Base-by-base conservation (phyloP, 2,113 vertebrate species). In the Verasper variegatus region DNA sequence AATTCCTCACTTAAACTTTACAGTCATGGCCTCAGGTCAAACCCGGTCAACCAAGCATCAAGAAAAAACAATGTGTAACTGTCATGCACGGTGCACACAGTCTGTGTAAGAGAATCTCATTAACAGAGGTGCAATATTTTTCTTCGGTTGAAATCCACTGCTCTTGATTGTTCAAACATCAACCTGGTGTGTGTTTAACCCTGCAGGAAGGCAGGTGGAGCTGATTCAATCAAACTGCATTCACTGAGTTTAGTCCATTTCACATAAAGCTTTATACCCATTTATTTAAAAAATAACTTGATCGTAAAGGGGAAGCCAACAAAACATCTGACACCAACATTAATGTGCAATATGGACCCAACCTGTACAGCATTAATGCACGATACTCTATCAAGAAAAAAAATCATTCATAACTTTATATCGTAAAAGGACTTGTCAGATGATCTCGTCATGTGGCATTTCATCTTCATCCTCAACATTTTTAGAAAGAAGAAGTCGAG, bases 401-500 rank as follows among this genome's bases (percentile, higher is more conserved):
- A 51, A 51, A 0, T 11, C 56, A 26, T 40, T 24, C 23, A 13
- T 5, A 47, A 40, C 40, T 18, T 54, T 18, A 6, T 24, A 31
- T 18, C 18, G 12, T 27, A 54, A 27, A 9, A 4, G 17, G 14
- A 51, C 52, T 31, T 59, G 31, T 58, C 11, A 57, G 11, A 6
- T 21, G 61, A 47, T 52, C 9, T 54, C 20, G 51, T 74, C 49
- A 82, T 71, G 56, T 27, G 14, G 18, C 23, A 49, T 51, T 61
- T 69, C 2, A 11, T 69, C 17, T 23, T 61, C 10, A 62, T 26
- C 5, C 55, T 35, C 14, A 47, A 24, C 8, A 0, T 47, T 79
- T 76, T 83, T 47, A 64, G 52, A 84, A 88, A 88, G 66, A 81
- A 60, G 89, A 92, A 90, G 81, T 68, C n/a, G 18, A 49, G 45